Percentiles rank a stretch among this genome's conserved stretches.
These are phyloP conservation scores for Spinibarbus caldwelli DNA, from an alignment of 2,797 vertebrate genomes.

Conservation along the genomic window DNA sequence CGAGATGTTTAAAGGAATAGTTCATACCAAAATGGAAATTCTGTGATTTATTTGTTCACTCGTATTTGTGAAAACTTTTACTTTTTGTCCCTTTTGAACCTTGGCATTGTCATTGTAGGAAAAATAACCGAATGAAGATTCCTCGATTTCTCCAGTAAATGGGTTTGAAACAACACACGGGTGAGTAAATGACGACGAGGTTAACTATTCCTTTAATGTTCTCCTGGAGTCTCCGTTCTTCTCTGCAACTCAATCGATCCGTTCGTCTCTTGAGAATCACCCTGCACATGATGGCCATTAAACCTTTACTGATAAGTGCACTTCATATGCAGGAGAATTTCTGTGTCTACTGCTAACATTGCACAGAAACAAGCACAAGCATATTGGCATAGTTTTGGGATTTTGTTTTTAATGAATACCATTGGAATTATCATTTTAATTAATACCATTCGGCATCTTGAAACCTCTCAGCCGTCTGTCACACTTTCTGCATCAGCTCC, in stretches of 20 bases:
- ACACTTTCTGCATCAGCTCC: slow-evolving; percentile 25
- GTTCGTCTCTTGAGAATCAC: slow-evolving; percentile 11
- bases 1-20: not conserved
- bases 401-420: slow-evolving; percentile 16
- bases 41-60: not conserved
- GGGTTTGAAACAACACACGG: not conserved
- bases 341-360: not conserved
- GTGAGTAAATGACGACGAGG: not conserved
- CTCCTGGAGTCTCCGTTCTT: slow-evolving; percentile 5
- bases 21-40: not conserved
- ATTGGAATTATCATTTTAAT: slow-evolving; percentile 13
- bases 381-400: not conserved
- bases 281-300: slow-evolving; percentile 11
- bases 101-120: not conserved
- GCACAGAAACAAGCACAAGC: not conserved
- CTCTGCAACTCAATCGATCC: slow-evolving; percentile 39
- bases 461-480: slow-evolving; percentile 30
- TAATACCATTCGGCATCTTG: slow-evolving; percentile 5
- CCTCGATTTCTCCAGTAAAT: not conserved
- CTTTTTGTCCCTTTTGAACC: not conserved
- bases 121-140: not conserved
- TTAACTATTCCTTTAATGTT: slow-evolving; percentile 8
- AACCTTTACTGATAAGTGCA: slow-evolving; percentile 19
- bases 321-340: slow-evolving; percentile 25
- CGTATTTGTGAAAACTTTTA: not conserved